Evolutionary conservation across 2,797 vertebrate genomes (phyloP), one percentile per base, ranked within the genome.

Genomic region (Acrocephalus scirpaceus): DNA sequence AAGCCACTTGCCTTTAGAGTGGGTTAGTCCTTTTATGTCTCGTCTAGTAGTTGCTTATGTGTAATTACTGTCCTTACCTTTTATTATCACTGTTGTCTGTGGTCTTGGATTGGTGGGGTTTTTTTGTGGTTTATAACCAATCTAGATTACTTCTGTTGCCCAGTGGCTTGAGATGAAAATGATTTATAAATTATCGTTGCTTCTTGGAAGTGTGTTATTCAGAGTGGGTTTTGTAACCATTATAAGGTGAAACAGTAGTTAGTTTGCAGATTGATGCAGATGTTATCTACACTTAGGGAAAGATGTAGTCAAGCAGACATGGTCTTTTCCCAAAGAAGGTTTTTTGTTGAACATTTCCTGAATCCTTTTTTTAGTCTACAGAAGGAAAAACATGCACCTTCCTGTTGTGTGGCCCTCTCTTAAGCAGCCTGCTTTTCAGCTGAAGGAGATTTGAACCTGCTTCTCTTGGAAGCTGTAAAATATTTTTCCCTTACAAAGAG

Each of bases 1-100:
- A 98, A 98, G 71, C 99, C 99, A 3, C 95, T 98, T 97, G 98
- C 99, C 90, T 99, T 99, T 98, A 98, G 99, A 99, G 98, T 99
- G 93, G 99, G 99, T 99, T 97, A 98, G 99, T 99, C 80, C 73
- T 94, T 89, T 96, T 93, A 84, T 58, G 29, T 90, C 71, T 95
- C 91, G 69, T 91, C 64, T 48, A 23, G 23, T 95, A 96, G 70
- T 72, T 96, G 42, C n/a, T 95, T 85, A 95, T 23, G 1, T 8
- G 3, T 53, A 54, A 61, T 88, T 66, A n/a, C 30, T 65, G 16
- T 67, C 18, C 64, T 93, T 20, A 14, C n/a, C 44, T 92, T 73
- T 73, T 22, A 1, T 70, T 75, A 16, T 54, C 6, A 1, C 44
- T 70, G 5, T 90, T 53, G 22, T 65, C 13, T 65, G 20, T 66